Percentiles rank a stretch among this genome's conserved stretches.
These are phyloP conservation scores for Neolamprologus sp. DNA, from an alignment of 2,113 vertebrate genomes.

Conservation along the genomic window DNA sequence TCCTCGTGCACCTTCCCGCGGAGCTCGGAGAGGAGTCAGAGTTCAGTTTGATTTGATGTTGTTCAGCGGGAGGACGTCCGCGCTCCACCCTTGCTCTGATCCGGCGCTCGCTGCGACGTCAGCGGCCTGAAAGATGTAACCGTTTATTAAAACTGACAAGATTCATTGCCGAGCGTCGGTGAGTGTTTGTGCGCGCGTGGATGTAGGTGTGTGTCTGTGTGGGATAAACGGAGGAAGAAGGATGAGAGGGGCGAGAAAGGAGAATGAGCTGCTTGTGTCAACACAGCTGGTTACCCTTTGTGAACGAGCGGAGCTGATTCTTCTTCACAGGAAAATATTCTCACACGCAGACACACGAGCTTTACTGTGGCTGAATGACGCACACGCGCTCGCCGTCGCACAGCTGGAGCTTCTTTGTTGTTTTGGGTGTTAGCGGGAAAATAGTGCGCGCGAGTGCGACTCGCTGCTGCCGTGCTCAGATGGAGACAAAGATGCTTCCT, in stretches of 20 bases:
- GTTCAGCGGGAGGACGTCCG: neutral
- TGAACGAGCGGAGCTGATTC: neutral
- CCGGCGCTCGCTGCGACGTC: neutral
- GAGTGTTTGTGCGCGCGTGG: slow-evolving; percentile 6
- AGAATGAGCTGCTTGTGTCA: slow-evolving; percentile 50
- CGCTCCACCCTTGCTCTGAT: neutral
- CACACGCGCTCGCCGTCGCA: neutral
- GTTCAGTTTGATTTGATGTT: neutral
- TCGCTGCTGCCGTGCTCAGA: neutral
- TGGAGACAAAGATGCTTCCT: neutral
- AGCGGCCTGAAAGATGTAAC: slow-evolving; percentile 59
- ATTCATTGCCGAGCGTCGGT: slow-evolving; percentile 42
- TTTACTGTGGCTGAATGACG: neutral
- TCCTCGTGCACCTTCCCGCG: neutral
- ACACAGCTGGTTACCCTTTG: slow-evolving; percentile 59
- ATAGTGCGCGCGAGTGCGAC: neutral
- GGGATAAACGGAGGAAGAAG: neutral
- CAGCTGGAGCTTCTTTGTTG: neutral
- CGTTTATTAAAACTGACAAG: slow-evolving; percentile 67
- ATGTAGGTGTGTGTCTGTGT: neutral
- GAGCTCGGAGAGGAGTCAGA: neutral
- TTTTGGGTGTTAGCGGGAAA: neutral
- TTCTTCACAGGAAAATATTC: neutral
- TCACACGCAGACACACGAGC: neutral
- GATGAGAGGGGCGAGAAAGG: neutral